Evolutionary conservation across 2,113 vertebrate species (phyloP), one percentile per base, ranked within the genome.

Genomic region (Zosterops japonicus): DNA sequence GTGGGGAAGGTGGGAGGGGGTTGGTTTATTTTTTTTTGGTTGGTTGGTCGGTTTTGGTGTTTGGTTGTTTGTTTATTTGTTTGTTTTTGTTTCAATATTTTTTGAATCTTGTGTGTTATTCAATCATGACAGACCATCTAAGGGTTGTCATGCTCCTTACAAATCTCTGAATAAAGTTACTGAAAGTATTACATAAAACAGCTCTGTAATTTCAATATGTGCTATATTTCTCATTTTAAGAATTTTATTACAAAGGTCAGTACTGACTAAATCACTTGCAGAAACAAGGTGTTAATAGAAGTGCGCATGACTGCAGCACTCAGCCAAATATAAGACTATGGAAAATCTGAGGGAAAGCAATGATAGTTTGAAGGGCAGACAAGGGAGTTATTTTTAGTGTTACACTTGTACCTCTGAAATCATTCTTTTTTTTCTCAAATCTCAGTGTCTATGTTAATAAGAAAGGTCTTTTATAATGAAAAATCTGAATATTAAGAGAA

Each of bases 221-320:
- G 60, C 42, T 90, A 76, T 46, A 94, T 95, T 95, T 97, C 65
- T 95, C 60, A 94, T 93, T 46, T 57, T 95, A 93, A 80, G 39
- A 93, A 65, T 93, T 97, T 97, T 97, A 96, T 95, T 96, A 80
- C 84, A 95, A 97, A 96, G 91, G 94, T 96, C 75, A 95, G 55
- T 92, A 91, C 76, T 96, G 90, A 97, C 96, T 96, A 78, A 97
- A 97, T 96, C 96, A 84, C 72, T 91, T 90, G 50, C 36, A 68
- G 87, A 97, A 96, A 96, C 90, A 96, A 87, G 60, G 33, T 96
- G 81, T 91, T 96, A 91, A 95, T 71, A 92, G 68, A 96, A 94
- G 39, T 87, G 65, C 47, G 93, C 33, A 57, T 17, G 59, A 92
- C 50, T 84, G 82, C 50, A 79, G 89, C 44, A 81, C 64, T 96